phyloP scores from a whole-genome alignment of 2,113 vertebrate species.

The Bagarius yarrelli region DNA sequence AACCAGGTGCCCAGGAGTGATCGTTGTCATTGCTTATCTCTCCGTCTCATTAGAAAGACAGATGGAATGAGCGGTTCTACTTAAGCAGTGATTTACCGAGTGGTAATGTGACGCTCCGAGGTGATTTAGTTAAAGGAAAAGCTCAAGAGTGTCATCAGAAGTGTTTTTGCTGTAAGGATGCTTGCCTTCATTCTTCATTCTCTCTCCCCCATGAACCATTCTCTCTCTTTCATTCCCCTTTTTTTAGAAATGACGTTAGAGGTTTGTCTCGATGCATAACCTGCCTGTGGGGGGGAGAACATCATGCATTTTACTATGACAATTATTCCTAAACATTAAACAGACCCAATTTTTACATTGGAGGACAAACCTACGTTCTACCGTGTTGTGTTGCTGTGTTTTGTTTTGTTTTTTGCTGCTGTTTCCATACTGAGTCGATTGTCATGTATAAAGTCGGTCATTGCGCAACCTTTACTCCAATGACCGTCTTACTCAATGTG shows the following conservation, averaged over 20 bases:
- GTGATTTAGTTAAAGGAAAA: slow-evolving; percentile 3
- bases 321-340: no score
- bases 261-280: background rate
- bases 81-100: slow-evolving; percentile 6
- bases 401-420: background rate
- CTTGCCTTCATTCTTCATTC: slow-evolving; percentile 15
- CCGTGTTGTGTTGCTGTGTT: background rate
- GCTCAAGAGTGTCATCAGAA: background rate
- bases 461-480: background rate
- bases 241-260: background rate
- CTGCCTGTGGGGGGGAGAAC: no score
- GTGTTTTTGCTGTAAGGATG: background rate
- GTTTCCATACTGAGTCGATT: background rate
- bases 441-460: background rate
- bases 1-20: background rate
- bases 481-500: background rate
- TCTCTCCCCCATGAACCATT: background rate
- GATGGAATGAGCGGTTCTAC: background rate
- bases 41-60: background rate
- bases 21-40: background rate
- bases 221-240: background rate
- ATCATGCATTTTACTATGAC: background rate
- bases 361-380: background rate
- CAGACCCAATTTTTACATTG: background rate
- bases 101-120: background rate